Evolutionary conservation across 2,113 vertebrate genomes (phyloP), one percentile per base, ranked within the genome.

Genomic region (Amazona vittata): DNA sequence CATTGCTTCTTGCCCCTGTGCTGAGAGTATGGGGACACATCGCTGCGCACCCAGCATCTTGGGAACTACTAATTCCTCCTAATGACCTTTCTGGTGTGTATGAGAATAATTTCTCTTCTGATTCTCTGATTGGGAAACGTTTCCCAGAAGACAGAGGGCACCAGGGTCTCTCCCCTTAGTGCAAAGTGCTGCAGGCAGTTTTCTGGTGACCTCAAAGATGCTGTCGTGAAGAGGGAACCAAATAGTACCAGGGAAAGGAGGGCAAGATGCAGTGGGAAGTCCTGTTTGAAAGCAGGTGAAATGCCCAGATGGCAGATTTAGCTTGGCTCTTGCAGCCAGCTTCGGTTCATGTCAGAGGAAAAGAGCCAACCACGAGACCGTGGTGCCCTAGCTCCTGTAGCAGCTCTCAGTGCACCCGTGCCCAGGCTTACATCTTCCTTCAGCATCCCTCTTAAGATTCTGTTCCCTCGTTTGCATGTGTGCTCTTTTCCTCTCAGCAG

Each of bases 341-440:
- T 89, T 94, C 76, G 74, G 57, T 87, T 82, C 52, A 10, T 37
- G 35, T 73, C 74, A 68, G 43, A 89, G 62, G 33, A 47, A 68
- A 68, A 76, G 77, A 85, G 89, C n/a, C 83, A 89, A 8, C 35
- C 31, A 22, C 2, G 33, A 55, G n/a, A 65, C 13, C 33, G 3
- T 37, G 57, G 63, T 71, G 75, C 62, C 82, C 33, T 57, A 84
- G 39, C 43, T 91, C 78, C 62, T 37, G 18, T 11, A 68, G 76
- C 15, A 83, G 46, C 37, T 59, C 31, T 78, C 46, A n/a, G 39
- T 29, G 26, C 31, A 52, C 28, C 49, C 85, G 74, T 85, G 21
- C 65, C 35, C 52, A 52, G 78, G 73, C 35, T 93, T 78, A 88
- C 90, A 77, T 77, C 24, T 93, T 92, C 60, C 84, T 90, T 85